Conservation (phyloP, 1,140 invertebrate genomes). For the Cepaea nemoralis region DNA sequence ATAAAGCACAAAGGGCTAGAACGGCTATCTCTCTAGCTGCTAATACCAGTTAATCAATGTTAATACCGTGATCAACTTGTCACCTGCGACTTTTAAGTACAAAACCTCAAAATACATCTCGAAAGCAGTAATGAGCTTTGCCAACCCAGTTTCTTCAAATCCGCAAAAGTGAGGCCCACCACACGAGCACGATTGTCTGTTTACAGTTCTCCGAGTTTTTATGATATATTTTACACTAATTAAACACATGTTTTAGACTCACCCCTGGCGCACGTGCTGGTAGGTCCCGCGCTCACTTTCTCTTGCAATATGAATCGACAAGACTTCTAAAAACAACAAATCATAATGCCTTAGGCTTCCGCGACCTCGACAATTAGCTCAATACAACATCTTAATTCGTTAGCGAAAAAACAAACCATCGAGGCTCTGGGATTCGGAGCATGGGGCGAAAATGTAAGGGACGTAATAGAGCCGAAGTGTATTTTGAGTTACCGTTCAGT, state of each 20-base stretch:
- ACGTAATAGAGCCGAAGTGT: not conserved
- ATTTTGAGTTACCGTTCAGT: not conserved
- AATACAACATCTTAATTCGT: slow-evolving; percentile 18
- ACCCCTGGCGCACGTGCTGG: slow-evolving; percentile 4
- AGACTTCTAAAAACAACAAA: not conserved
- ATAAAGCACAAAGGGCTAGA: not conserved
- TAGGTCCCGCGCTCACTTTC: slow-evolving; percentile 5
- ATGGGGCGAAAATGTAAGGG: not conserved
- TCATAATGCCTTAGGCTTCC: not conserved
- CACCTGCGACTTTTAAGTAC: not conserved
- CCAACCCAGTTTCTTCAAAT: not conserved
- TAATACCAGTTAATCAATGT: not conserved
- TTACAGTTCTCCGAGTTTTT: not conserved
- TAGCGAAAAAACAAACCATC: not conserved
- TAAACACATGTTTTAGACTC: slow-evolving; percentile 10
- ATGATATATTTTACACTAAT: not conserved
- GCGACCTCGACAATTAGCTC: not conserved
- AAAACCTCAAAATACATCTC: not conserved
- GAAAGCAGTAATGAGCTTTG: not conserved
- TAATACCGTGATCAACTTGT: not conserved
- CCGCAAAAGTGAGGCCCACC: not conserved
- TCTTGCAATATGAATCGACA: not conserved
- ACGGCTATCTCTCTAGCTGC: not conserved
- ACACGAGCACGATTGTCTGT: not conserved
- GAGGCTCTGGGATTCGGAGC: not conserved